A percentile compares a stretch with the other conserved stretches of the same genome.
phyloP scores from a whole-genome alignment of 2,888 invertebrate species.

The Cosmopolites sordidus region DNA sequence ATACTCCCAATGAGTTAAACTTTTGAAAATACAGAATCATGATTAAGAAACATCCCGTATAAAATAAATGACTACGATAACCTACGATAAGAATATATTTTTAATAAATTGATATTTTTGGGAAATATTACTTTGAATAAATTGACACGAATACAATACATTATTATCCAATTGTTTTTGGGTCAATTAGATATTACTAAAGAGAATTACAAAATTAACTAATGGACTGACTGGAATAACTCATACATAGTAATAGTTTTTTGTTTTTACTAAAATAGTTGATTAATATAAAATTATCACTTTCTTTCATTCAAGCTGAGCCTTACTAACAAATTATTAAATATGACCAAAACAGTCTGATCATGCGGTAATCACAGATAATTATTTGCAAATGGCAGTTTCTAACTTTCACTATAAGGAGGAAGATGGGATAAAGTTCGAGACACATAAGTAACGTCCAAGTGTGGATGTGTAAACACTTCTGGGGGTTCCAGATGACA shows the following conservation, averaged over 20 bases:
- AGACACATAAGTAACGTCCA: conserved; percentile 48
- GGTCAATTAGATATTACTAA: conserved; percentile 1
- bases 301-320: conserved; percentile 48
- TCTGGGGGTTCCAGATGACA: conserved; percentile 76
- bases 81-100: too few relatives aligned
- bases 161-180: conserved; percentile 3
- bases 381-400: conserved; percentile 50
- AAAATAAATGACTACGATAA: too few relatives aligned
- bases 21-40: too few relatives aligned
- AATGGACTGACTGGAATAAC: conserved; percentile 44
- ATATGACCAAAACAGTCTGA: conserved; percentile 41
- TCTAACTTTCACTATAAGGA: conserved; percentile 61
- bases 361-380: conserved; percentile 51
- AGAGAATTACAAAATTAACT: conserved; percentile 24
- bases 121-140: too few relatives aligned
- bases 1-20: too few relatives aligned
- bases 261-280: conserved; percentile 46
- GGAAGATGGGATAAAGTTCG: conserved; percentile 54
- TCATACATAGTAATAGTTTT: conserved; percentile 45
- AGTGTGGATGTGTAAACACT: conserved; percentile 46
- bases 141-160: background rate
- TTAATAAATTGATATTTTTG: too few relatives aligned
- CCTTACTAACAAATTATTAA: conserved; percentile 39
- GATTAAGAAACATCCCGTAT: too few relatives aligned
- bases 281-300: conserved; percentile 49